Conservation (phyloP, 2,113 vertebrate genomes). For the Trinectes maculatus region DNA sequence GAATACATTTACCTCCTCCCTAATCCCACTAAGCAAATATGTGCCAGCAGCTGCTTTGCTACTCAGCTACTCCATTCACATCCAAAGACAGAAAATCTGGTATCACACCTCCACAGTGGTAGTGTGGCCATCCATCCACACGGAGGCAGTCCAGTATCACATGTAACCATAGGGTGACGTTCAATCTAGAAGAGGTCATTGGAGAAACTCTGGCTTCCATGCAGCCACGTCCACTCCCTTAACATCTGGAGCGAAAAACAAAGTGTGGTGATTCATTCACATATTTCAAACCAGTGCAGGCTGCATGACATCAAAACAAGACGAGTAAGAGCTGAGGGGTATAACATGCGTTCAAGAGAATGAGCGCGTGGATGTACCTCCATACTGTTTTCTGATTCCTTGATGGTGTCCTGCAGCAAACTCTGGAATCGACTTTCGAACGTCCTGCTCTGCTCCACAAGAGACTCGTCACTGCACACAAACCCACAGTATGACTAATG, state of each 20-base stretch:
- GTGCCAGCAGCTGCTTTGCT: conserved; percentile 1
- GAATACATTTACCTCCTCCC: neutral
- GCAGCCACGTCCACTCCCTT: conserved; percentile 78
- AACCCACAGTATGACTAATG: conserved; percentile 17
- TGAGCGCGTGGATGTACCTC: conserved; percentile 53
- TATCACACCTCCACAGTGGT: neutral
- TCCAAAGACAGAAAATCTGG: neutral
- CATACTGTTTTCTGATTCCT: conserved; percentile 78
- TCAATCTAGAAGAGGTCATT: conserved; percentile 63
- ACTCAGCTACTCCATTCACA: conserved; percentile 12
- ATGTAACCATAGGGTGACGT: neutral
- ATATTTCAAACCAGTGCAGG: neutral
- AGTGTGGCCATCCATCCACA: conserved; percentile 58
- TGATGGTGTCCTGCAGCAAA: conserved; percentile 80
- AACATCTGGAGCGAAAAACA: conserved; percentile 66
- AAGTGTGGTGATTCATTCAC: neutral
- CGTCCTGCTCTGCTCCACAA: conserved; percentile 78
- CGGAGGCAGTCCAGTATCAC: conserved; percentile 51
- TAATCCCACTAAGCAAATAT: conserved; percentile 11
- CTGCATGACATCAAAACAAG: neutral
- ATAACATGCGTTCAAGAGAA: neutral
- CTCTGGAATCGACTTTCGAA: conserved; percentile 82
- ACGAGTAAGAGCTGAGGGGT: neutral
- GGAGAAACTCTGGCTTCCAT: conserved; percentile 64
- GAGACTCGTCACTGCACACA: conserved; percentile 78